Base-by-base conservation (phyloP, 2,888 invertebrate species). In the Netelia fuscicornis region DNA sequence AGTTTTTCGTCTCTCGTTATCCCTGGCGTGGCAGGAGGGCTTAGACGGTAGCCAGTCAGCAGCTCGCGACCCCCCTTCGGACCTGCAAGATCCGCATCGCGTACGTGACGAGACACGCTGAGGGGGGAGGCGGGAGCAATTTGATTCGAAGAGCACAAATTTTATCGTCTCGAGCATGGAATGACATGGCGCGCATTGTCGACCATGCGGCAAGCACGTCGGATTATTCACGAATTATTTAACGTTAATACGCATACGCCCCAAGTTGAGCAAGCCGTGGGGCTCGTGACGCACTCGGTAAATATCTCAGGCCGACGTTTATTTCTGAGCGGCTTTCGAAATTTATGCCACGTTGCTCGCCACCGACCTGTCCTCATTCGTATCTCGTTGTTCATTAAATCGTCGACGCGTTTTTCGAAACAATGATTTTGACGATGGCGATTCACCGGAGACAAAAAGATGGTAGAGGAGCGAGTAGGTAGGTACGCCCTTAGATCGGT, bases 1-100 rank as follows among this genome's bases (percentile, higher is more conserved):
- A 82, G 84, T 86, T 86, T 62, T 84, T 80, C 13, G n/a, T 68
- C 11, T 37, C 8, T 52, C 23, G 70, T 78, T 78, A 52, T 54
- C 20, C 48, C 48, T 48, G 6, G 37, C 37, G 37, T 6, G 6
- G 37, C 37, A 37, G 37, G 37, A 37, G 37, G 37, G 6, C 3
- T 37, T 37, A 37, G 37, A 37, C 37, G 5, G 37, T 37, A 37
- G 37, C 6, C 37, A 37, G 37, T 6, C 37, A 37, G 6, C 37
- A 37, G 37, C 37, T 37, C 6, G 37, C 37, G 10, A 48, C 25
- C 30, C n/a, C 30, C 25, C 9, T 67, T 8, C 30, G 68, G 30
- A 11, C 25, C 52, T n/a, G 17, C 17, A 52, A 65, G 65, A 80
- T 80, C 71, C 75, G 80, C 71, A 70, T 20, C 58, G 58, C 75